Evolutionary conservation across 1,140 invertebrate genomes (phyloP).

Genomic region (Cryptotermes secundus): DNA sequence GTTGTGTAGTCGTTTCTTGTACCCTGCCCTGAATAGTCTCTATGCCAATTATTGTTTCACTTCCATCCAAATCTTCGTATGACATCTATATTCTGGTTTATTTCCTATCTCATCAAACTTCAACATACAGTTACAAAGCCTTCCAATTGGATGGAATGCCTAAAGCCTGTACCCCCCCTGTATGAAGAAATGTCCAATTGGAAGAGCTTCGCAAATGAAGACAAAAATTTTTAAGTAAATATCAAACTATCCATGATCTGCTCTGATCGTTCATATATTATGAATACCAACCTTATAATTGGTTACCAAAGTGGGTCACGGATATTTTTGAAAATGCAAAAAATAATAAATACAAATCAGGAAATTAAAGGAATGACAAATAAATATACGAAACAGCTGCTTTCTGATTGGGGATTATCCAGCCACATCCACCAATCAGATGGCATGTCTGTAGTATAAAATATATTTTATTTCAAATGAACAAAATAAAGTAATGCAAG

Average conservation of each 20-base stretch:
- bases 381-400: slow-evolving; percentile 35
- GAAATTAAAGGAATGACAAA: not conserved
- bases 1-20: not conserved
- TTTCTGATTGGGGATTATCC: slow-evolving; percentile 43
- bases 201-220: not conserved
- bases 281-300: not conserved
- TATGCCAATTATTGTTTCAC: not conserved
- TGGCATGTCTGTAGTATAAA: not conserved
- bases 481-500: not conserved
- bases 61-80: too few species aligned
- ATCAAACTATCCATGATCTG: not conserved
- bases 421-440: slow-evolving; percentile 44
- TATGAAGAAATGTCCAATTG: not conserved
- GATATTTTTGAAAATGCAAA: not conserved
- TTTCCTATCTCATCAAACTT: not conserved
- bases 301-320: not conserved
- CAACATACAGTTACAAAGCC: not conserved
- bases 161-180: not conserved
- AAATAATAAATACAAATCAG: not conserved
- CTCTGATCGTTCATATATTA: not conserved
- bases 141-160: not conserved
- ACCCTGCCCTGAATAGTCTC: not conserved
- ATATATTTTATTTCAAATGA: not conserved
- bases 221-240: not conserved
- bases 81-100: not conserved